Percentiles rank a stretch among this genome's conserved stretches.
phyloP scores from a whole-genome alignment of 1,140 invertebrate genomes.

The honey bee (Apis mellifera) region Amel_HAv3.1 CM009931.2:4511001-4511500 shows the following conservation, averaged over 20 bases:
- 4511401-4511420: background rate
- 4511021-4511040: slow-evolving; percentile 2
- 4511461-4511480: background rate
- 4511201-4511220: background rate
- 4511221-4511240: too few relatives aligned
- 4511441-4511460: background rate
- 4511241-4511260: too few relatives aligned
- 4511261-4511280: background rate
- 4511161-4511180: background rate
- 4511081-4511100: slow-evolving; percentile 1
- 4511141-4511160: background rate
- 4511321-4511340: background rate
- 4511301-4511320: background rate
- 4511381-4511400: background rate
- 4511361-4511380: background rate
- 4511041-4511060: slow-evolving; percentile 1
- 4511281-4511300: background rate
- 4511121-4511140: background rate
- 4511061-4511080: background rate
- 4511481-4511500: background rate
- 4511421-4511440: background rate
- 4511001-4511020: slow-evolving; percentile 9
- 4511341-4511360: background rate
- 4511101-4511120: slow-evolving; percentile 12
- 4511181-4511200: too few relatives aligned